Base-by-base conservation (phyloP, 2,888 invertebrate genomes). In the Meloe dianella region DNA sequence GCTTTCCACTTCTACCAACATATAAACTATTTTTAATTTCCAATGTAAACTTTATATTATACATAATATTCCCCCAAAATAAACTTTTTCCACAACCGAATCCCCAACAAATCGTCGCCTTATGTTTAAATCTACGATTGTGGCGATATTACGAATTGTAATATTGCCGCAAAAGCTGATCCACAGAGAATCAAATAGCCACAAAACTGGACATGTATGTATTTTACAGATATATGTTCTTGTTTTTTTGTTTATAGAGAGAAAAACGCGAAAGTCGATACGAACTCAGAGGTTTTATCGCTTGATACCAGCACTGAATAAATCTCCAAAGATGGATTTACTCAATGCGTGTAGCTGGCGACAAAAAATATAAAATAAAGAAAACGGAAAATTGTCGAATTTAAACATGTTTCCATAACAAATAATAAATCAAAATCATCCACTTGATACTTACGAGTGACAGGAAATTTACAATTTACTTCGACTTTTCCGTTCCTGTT, bases 311-410 rank as follows among this genome's bases (percentile, higher is more conserved):
- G 12, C 12, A 47, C 47, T 20, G 47, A 24, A 51, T 10, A 24
- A 51, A 51, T 51, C 51, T 24, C 51, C 14, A 51, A 14, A 51
- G 51, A 51, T 51, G 24, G n/a, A n/a, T n/a, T n/a, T n/a, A n/a
- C n/a, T n/a, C n/a, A n/a, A n/a, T n/a, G n/a, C n/a, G n/a, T 24
- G 51, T 51, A 51, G 6, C 51, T 10, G 47, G 8, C 17, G 5
- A 7, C 5, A 6, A 17, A 10, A 12, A 10, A 17, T 2, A 38
- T n/a, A 38, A 2, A 41, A 41, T 3, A 17, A 41, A 47, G 9
- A 47, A 20, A 47, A 22, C 3, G 22, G n/a, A 41, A 47, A 47
- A 47, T 47, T 20, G 10, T 17, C 3, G 20, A 47, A 47, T 47
- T 47, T 22, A 47, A 47, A 47, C 47, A 47, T 20, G 47, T 47